A percentile compares a stretch with the other conserved stretches of the same genome.
These are phyloP conservation scores for Phasia obesa DNA, from an alignment of 2,888 invertebrate genomes.

Conservation along the genomic window DNA sequence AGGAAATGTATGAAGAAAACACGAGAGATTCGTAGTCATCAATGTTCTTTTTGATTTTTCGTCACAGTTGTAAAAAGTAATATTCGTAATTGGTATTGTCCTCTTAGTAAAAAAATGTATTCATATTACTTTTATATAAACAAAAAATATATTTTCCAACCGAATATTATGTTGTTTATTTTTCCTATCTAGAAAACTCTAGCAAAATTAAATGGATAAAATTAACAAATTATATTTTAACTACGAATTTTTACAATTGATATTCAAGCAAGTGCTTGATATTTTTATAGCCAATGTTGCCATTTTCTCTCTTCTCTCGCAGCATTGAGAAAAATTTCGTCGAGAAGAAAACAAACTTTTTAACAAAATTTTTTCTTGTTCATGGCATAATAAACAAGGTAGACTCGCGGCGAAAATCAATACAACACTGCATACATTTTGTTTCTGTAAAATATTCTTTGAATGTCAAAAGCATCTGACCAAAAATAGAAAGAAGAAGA, in stretches of 20 bases:
- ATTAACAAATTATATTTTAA: not conserved
- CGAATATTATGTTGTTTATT: not conserved
- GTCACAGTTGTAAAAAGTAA: constrained; percentile 54
- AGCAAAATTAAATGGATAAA: not conserved
- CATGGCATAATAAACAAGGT: no score
- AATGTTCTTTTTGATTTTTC: constrained; percentile 25
- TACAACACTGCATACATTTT: no score
- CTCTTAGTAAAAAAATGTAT: not conserved
- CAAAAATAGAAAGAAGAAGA: no score
- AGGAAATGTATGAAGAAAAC: constrained; percentile 73
- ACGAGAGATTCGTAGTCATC: constrained; percentile 54
- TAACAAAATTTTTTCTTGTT: no score
- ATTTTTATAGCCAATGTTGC: no score
- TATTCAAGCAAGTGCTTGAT: not conserved
- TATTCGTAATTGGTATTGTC: not conserved
- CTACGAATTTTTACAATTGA: not conserved
- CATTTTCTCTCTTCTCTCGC: no score
- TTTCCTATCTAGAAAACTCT: not conserved
- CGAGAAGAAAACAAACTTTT: no score
- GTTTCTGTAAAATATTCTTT: no score
- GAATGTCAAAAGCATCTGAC: no score
- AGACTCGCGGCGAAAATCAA: no score
- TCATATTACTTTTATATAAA: not conserved
- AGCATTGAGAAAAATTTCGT: no score
- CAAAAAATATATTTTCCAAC: not conserved